These are phyloP conservation scores for Lepidocolaptes lacrymiger DNA, from an alignment of 2,797 vertebrate species.

Conservation along the genomic window DNA sequence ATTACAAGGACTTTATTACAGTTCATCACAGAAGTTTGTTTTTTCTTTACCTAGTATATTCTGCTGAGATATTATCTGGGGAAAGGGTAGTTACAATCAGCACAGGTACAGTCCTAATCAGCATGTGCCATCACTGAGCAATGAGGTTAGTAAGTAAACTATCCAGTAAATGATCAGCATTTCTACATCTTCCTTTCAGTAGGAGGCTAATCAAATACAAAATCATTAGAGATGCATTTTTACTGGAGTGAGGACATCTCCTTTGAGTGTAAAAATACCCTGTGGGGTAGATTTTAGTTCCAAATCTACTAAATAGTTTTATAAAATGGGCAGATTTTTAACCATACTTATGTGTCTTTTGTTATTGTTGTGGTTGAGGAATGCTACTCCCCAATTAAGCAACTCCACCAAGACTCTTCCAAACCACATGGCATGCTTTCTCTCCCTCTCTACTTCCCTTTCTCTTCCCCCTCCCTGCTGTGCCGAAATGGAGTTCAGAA, in stretches of 20 bases:
- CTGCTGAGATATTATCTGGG: neutral
- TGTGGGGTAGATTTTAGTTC: neutral
- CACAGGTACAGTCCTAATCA: neutral
- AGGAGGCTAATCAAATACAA: neutral
- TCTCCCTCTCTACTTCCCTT: neutral
- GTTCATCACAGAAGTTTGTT: neutral
- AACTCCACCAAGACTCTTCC: neutral
- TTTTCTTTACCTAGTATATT: neutral
- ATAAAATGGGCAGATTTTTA: neutral
- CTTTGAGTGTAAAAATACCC: neutral
- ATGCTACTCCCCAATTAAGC: neutral
- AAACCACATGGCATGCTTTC: neutral
- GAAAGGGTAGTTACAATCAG: neutral
- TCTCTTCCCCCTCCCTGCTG: neutral
- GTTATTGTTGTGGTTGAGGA: neutral
- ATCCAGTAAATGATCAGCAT: neutral
- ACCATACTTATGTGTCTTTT: neutral
- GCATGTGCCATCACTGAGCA: neutral
- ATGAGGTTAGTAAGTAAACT: neutral
- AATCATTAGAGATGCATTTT: neutral
- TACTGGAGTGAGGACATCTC: neutral
- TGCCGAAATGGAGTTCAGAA: neutral
- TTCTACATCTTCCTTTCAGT: neutral
- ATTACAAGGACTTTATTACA: neutral
- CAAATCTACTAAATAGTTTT: neutral